Evolutionary conservation across 2,797 vertebrate species (phyloP).

Genomic region (Aselliscus stoliczkanus): DNA sequence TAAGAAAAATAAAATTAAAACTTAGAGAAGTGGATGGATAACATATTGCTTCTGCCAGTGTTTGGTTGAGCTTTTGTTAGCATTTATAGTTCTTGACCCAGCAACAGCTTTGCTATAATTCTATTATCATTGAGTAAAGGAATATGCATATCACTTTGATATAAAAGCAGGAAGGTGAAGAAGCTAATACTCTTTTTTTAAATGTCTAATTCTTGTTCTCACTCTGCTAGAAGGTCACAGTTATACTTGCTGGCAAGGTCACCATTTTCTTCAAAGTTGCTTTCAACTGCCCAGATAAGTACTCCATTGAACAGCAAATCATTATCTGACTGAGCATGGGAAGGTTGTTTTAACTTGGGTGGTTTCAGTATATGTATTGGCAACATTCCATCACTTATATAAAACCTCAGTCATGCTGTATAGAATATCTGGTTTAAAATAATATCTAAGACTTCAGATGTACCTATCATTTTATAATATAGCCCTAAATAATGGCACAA

Average conservation of each 20-base stretch:
- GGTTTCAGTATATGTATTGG: not conserved
- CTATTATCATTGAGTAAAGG: not conserved
- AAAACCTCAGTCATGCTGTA: not conserved
- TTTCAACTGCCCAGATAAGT: not conserved
- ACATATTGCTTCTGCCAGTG: not conserved
- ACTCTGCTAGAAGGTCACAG: not conserved
- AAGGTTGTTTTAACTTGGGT: not conserved
- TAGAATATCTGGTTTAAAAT: not conserved
- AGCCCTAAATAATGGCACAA: not conserved
- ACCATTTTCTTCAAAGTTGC: not conserved
- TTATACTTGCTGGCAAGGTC: not conserved
- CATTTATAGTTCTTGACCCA: not conserved
- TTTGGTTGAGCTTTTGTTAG: not conserved
- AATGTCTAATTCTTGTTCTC: not conserved
- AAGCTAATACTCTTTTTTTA: not conserved
- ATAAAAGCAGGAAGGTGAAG: not conserved
- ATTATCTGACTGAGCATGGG: too few species aligned
- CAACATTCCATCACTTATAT: not conserved
- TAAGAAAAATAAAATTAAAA: not conserved
- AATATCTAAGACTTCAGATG: not conserved
- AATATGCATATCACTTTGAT: not conserved
- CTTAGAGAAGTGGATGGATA: not conserved
- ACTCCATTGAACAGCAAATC: not conserved
- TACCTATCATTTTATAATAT: not conserved
- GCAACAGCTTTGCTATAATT: not conserved